Percentiles rank a stretch among this genome's conserved stretches.
These are phyloP conservation scores for Rhysida immarginata DNA, from an alignment of 1,140 invertebrate genomes.

Conservation along the genomic window DNA sequence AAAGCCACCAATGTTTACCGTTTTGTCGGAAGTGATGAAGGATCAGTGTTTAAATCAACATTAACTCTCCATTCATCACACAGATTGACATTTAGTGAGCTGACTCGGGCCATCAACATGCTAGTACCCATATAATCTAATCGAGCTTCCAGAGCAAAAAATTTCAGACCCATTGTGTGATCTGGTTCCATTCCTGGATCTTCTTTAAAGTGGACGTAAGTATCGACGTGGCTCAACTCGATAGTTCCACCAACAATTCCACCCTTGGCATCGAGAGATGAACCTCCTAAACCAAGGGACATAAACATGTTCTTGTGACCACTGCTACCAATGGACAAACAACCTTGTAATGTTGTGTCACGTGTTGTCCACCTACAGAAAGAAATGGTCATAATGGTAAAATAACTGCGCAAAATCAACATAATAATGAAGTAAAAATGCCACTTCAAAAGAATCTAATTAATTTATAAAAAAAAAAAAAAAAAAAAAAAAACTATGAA, in stretches of 20 bases:
- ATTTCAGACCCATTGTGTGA: conserved; percentile 66
- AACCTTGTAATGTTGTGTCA: conserved; percentile 74
- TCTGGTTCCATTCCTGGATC: conserved; percentile 76
- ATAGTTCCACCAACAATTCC: conserved; percentile 92
- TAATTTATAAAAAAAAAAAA: no score
- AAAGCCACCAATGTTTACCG: no score
- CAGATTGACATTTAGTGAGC: conserved; percentile 55
- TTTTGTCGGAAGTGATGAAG: conserved; percentile 22
- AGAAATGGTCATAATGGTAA: no score
- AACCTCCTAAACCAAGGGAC: conserved; percentile 71
- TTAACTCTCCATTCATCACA: conserved; percentile 65
- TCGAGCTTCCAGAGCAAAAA: conserved; percentile 69
- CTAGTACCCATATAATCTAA: conserved; percentile 85
- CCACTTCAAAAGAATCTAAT: no score
- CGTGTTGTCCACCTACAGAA: conserved; percentile 66
- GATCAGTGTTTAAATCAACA: conserved; percentile 25
- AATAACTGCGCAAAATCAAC: no score
- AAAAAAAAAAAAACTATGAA: no score
- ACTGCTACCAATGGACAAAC: conserved; percentile 80
- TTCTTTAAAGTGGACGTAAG: conserved; percentile 70
- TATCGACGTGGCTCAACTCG: conserved; percentile 74
- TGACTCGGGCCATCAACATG: conserved; percentile 78
- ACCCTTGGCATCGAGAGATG: conserved; percentile 80
- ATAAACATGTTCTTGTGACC: conserved; percentile 88
- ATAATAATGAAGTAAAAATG: no score